phyloP scores from a whole-genome alignment of 2,888 invertebrate genomes.

The Aleiodes leptofemur region DNA sequence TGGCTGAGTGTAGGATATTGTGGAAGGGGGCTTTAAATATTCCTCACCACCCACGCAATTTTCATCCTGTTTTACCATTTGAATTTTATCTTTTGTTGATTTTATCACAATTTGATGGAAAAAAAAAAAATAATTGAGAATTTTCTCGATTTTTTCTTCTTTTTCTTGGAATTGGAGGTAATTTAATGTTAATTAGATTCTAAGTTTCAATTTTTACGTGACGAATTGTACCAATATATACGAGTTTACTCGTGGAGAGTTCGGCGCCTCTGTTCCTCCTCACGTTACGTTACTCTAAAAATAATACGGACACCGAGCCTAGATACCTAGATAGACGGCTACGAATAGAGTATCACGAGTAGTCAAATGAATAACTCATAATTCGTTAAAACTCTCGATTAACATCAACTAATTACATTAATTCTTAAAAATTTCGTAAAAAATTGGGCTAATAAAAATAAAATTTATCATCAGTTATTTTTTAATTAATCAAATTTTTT shows the following conservation, averaged over 20 bases:
- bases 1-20: constrained; percentile 7
- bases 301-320: constrained; percentile 74
- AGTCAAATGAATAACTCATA: constrained; percentile 32
- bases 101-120: no score
- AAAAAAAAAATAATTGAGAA: neutral
- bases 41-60: constrained; percentile 23
- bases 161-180: neutral
- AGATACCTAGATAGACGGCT: constrained; percentile 75
- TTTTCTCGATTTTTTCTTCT: neutral
- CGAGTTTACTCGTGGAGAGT: constrained; percentile 52
- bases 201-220: constrained; percentile 40
- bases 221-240: constrained; percentile 49
- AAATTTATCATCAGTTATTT: neutral
- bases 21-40: neutral
- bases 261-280: constrained; percentile 65
- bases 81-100: neutral
- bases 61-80: neutral
- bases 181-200: neutral
- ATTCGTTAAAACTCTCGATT: constrained; percentile 37
- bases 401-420: neutral
- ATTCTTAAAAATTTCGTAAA: no score
- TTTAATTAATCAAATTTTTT: neutral
- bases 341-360: constrained; percentile 66
- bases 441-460: neutral
- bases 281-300: constrained; percentile 75